These are phyloP conservation scores for Enteromius viviparus DNA, from an alignment of 2,797 vertebrate genomes.

Conservation along the genomic window DNA sequence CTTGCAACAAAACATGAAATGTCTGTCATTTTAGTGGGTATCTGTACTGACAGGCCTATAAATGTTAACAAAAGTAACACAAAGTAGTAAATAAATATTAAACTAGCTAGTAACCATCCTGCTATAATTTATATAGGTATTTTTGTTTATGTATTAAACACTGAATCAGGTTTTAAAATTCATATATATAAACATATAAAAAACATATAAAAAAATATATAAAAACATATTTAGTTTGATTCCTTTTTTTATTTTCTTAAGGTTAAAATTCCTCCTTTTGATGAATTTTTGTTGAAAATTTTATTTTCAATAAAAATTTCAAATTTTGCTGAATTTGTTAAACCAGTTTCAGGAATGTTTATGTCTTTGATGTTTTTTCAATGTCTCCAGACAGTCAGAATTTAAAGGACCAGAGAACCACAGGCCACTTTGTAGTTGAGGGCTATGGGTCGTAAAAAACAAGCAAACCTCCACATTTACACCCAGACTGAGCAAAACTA, in stretches of 20 bases:
- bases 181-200: background rate
- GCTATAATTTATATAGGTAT: too few species aligned
- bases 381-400: background rate
- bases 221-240: background rate
- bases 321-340: background rate
- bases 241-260: background rate
- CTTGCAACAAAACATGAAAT: background rate
- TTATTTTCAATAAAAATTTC: too few species aligned
- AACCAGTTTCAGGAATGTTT: background rate
- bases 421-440: background rate
- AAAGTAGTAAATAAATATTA: too few species aligned
- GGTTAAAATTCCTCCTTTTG: background rate
- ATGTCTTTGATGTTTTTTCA: background rate
- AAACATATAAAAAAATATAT: too few species aligned
- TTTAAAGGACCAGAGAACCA: background rate
- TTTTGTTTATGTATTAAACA: too few species aligned
- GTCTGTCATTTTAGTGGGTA: background rate
- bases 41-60: background rate
- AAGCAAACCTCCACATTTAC: background rate
- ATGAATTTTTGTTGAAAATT: background rate
- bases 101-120: too few species aligned
- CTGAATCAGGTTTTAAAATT: background rate
- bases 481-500: background rate
- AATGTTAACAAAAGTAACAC: background rate
- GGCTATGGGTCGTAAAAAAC: too few species aligned